These are phyloP conservation scores for Brachyrhaphis roseni DNA, from an alignment of 2,797 vertebrate species.

Conservation along the genomic window DNA sequence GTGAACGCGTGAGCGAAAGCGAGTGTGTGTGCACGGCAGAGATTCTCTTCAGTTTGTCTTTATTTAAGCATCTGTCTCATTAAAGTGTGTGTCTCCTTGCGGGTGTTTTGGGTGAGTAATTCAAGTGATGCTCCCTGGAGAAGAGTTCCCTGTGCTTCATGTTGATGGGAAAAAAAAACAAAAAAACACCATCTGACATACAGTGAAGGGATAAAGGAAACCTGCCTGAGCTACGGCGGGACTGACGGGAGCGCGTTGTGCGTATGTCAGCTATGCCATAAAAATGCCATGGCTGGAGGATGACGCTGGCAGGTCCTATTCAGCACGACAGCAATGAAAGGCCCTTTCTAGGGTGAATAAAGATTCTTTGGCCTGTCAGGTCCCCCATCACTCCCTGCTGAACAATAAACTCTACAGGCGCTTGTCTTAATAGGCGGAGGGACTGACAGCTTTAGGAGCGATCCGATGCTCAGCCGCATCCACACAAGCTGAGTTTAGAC, in stretches of 20 bases:
- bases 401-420: slow-evolving; percentile 74
- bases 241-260: slow-evolving; percentile 58
- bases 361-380: slow-evolving; percentile 77
- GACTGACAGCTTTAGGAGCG: slow-evolving; percentile 69
- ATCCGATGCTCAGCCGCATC: slow-evolving; percentile 43
- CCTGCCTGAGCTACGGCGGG: slow-evolving; percentile 31
- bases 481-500: slow-evolving; percentile 42
- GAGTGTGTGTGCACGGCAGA: slow-evolving; percentile 20
- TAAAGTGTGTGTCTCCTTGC: slow-evolving; percentile 30
- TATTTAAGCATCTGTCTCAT: slow-evolving; percentile 39
- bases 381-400: slow-evolving; percentile 50
- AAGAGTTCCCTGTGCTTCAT: slow-evolving; percentile 49
- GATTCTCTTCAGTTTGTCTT: slow-evolving; percentile 49
- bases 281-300: slow-evolving; percentile 80
- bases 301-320: slow-evolving; percentile 78
- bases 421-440: slow-evolving; percentile 77
- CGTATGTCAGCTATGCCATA: slow-evolving; percentile 77
- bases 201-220: slow-evolving; percentile 58
- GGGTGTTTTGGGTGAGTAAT: slow-evolving; percentile 55
- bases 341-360: slow-evolving; percentile 70
- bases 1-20: slow-evolving; percentile 12
- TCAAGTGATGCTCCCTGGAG: slow-evolving; percentile 60
- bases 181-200: slow-evolving; percentile 52
- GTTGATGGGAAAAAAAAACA: slow-evolving; percentile 53
- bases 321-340: slow-evolving; percentile 65